Base-by-base conservation (phyloP, 2,797 vertebrate genomes). In the Urophycis tenuis region DNA sequence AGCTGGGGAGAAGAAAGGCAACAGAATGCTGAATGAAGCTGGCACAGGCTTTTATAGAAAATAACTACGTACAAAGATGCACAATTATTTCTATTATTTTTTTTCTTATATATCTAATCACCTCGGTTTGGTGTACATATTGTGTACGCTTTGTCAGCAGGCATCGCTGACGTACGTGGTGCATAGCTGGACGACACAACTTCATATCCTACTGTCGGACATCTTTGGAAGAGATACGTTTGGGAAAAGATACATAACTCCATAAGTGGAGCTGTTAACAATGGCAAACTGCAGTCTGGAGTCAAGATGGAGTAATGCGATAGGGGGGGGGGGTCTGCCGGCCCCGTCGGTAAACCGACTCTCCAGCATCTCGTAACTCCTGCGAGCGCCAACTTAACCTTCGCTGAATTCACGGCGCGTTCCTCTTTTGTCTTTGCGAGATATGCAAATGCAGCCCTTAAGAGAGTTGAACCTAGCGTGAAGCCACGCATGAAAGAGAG, bases 391-490 rank as follows among this genome's bases (percentile, higher is more conserved):
- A 45, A 74, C 15, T 86, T 78, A 81, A 83, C 69, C 76, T 81
- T 85, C 64, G 76, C 78, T 75, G 79, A 25, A 79, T 77, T 81
- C 74, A 73, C 32, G 67, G 74, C 36, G 78, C 74, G 78, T 84
- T 86, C 83, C 88, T 86, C 64, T 80, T 87, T 83, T 85, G 74
- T 88, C 74, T 89, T 88, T 82, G 71, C 79, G 30, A 64, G 84
- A 89, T 87, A 91, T 88, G 85, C 79, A 87, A 87, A 92, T 88
- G 60, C n/a, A 25, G 0, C 81, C 80, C 87, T 85, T 84, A 81
- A 84, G 82, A 91, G 84, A 88, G 75, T 77, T 84, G 72, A 89
- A 89, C 86, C 88, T 87, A 87, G 78, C 88, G 78, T 72, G n/a
- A 73, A 77, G 75, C 75, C 74, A 73, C 81, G 74, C 60, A 84